These are phyloP conservation scores for Morus bassanus DNA, from an alignment of 2,797 vertebrate genomes.

Conservation along the genomic window DNA sequence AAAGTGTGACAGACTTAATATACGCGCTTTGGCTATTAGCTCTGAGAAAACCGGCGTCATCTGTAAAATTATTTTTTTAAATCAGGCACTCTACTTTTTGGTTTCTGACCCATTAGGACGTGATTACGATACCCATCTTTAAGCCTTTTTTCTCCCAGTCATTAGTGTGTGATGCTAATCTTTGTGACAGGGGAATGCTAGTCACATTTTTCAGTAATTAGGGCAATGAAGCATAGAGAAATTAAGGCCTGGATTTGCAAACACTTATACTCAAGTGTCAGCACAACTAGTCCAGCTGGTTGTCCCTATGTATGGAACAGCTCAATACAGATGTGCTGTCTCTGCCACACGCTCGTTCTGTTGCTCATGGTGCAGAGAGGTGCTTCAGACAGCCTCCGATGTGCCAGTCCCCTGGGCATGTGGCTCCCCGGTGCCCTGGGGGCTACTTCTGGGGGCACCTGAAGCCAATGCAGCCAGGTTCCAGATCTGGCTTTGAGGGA, in stretches of 20 bases:
- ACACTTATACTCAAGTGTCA: background rate
- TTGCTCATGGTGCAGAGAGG: background rate
- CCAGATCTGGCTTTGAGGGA: background rate
- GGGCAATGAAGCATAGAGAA: background rate
- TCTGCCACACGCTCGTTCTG: rapidly evolving
- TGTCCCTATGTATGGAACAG: rapidly evolving
- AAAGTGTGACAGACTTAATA: background rate
- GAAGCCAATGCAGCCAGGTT: background rate
- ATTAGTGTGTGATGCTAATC: background rate
- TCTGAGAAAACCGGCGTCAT: background rate
- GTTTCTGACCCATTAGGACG: background rate
- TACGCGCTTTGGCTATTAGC: background rate
- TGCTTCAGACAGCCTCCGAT: rapidly evolving
- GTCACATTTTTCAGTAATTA: background rate
- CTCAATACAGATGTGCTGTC: rapidly evolving
- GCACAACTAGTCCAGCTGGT: background rate
- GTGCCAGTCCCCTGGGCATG: rapidly evolving
- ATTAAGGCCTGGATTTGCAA: background rate
- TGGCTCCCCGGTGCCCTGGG: rapidly evolving
- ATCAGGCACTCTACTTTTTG: background rate
- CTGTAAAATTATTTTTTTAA: background rate
- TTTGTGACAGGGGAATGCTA: background rate
- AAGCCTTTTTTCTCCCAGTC: background rate
- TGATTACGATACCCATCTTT: background rate
- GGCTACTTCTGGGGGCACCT: background rate